Percentiles rank a stretch among this genome's conserved stretches.
Conservation (phyloP, 2,888 invertebrate genomes). For the Chironomus tentans region DNA sequence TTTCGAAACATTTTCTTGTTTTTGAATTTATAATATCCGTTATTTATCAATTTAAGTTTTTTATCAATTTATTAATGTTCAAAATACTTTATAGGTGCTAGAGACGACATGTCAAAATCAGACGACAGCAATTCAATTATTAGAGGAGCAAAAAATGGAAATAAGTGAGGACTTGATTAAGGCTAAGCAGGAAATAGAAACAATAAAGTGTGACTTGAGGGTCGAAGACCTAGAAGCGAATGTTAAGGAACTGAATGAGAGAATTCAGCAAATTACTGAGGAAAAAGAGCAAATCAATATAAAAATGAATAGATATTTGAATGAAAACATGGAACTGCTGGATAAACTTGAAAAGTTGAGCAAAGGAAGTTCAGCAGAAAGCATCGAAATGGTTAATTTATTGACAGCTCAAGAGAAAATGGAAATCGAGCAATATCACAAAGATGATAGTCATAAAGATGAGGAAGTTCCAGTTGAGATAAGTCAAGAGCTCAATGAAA, state of each 20-base stretch:
- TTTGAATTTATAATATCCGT: no score
- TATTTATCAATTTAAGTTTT: neutral
- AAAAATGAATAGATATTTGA: slow-evolving; percentile 56
- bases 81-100: slow-evolving; percentile 29
- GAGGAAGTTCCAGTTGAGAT: slow-evolving; percentile 28
- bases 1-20: no score
- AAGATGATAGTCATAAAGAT: slow-evolving; percentile 34
- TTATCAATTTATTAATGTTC: neutral
- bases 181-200: slow-evolving; percentile 52
- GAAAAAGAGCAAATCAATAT: slow-evolving; percentile 53
- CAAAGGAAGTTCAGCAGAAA: slow-evolving; percentile 65
- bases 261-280: slow-evolving; percentile 48
- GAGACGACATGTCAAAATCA: slow-evolving; percentile 35
- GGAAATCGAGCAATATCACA: slow-evolving; percentile 59
- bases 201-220: slow-evolving; percentile 55
- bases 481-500: slow-evolving; percentile 43
- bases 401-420: slow-evolving; percentile 61
- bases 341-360: slow-evolving; percentile 61
- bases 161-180: slow-evolving; percentile 58
- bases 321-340: slow-evolving; percentile 64
- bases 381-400: slow-evolving; percentile 64
- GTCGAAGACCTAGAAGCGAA: slow-evolving; percentile 65
- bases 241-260: slow-evolving; percentile 44
- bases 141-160: slow-evolving; percentile 60
- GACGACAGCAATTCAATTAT: slow-evolving; percentile 33